Evolutionary conservation across 2,113 vertebrate species (phyloP).

Genomic region (Chaetorhynchus papuensis): DNA sequence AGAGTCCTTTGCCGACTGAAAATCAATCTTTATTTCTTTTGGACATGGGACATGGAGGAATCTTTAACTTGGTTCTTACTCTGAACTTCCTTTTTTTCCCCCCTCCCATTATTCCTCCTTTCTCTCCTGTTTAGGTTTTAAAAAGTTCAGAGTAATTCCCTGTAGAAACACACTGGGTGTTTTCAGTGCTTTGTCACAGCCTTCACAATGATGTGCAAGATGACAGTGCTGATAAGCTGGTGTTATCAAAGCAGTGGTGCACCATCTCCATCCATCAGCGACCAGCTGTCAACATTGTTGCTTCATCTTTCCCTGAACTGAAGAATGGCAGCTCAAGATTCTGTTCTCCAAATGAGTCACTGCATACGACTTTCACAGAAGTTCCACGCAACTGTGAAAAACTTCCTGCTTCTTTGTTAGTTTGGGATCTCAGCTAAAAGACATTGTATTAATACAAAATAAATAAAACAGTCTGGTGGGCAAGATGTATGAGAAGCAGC

Average conservation of each 20-base stretch:
- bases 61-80: not conserved
- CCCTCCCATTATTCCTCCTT: not conserved
- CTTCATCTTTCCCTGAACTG: not conserved
- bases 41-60: not conserved
- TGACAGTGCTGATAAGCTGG: too few species aligned
- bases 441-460: not conserved
- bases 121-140: not conserved
- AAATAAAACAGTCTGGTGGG: not conserved
- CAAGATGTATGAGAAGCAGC: not conserved
- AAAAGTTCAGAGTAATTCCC: not conserved
- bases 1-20: not conserved
- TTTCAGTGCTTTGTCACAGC: not conserved
- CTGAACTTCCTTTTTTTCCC: not conserved
- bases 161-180: not conserved
- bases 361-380: not conserved
- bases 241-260: not conserved
- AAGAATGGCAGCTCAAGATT: not conserved
- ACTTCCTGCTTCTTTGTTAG: not conserved
- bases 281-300: not conserved
- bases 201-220: accelerated
- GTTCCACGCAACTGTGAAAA: not conserved
- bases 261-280: not conserved
- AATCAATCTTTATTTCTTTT: not conserved
- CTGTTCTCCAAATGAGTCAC: not conserved
- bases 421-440: not conserved